phyloP scores from a whole-genome alignment of 2,888 invertebrate species.

The Rhogogaster chlorosoma region DNA sequence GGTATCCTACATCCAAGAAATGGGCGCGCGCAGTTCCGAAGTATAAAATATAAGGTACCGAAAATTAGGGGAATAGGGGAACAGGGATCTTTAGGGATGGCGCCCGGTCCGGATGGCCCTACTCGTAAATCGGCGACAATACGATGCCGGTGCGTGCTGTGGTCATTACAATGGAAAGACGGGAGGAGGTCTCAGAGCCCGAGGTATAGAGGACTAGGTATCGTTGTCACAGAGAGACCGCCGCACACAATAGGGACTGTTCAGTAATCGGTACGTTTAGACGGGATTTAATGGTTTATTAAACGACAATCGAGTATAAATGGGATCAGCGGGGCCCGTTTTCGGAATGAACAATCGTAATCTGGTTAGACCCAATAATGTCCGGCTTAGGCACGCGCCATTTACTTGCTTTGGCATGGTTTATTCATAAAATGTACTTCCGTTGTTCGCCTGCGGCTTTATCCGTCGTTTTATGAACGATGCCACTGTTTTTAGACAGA shows the following conservation, averaged over 20 bases:
- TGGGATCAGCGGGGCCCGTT: constrained; percentile 37
- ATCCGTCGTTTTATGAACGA: background rate
- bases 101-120: background rate
- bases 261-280: constrained; percentile 55
- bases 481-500: background rate
- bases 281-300: constrained; percentile 53
- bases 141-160: constrained; percentile 1
- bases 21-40: background rate
- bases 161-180: constrained; percentile 37
- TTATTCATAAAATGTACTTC: background rate
- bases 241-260: constrained; percentile 54
- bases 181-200: background rate
- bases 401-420: background rate
- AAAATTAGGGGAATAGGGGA: background rate
- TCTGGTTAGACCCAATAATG: constrained; percentile 47
- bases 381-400: constrained; percentile 30
- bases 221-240: constrained; percentile 57
- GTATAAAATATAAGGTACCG: background rate
- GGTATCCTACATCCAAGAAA: background rate
- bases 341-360: constrained; percentile 46
- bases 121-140: constrained; percentile 50
- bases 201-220: constrained; percentile 49
- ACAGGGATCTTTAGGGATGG: background rate
- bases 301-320: constrained; percentile 49
- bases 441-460: constrained; percentile 10